Conservation (phyloP, 2,888 invertebrate genomes). For the Heliconius charithonia region DNA sequence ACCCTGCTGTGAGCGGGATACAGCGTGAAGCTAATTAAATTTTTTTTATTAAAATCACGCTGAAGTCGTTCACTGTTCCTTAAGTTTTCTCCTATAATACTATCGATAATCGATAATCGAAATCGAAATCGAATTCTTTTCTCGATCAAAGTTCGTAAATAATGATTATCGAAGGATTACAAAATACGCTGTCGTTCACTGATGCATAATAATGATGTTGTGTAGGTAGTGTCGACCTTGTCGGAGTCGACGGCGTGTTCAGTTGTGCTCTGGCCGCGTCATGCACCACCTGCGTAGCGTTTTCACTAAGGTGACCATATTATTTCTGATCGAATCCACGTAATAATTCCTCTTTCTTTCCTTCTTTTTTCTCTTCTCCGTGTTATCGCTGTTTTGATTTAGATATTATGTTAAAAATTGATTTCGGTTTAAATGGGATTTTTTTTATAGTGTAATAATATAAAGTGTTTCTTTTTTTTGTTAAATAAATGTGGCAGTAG, state of each 20-base stretch:
- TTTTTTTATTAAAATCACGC: not conserved
- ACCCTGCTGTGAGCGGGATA: too few species aligned
- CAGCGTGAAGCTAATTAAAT: too few species aligned
- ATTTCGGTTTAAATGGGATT: not conserved
- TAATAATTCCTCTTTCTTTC: not conserved
- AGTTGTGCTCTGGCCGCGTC: constrained; percentile 66
- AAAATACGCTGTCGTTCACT: constrained; percentile 28
- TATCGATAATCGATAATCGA: constrained; percentile 3
- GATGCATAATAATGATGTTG: constrained; percentile 51
- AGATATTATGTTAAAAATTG: not conserved
- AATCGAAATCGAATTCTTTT: not conserved
- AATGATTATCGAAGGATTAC: constrained; percentile 23
- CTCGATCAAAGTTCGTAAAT: not conserved
- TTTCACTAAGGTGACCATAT: constrained; percentile 69
- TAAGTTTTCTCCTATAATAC: not conserved
- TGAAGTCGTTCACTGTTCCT: not conserved
- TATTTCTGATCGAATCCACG: constrained; percentile 31
- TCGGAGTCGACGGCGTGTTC: constrained; percentile 56
- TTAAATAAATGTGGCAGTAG: not conserved
- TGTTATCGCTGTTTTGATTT: not conserved
- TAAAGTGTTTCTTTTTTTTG: not conserved
- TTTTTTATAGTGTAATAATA: constrained; percentile 4
- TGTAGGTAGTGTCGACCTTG: constrained; percentile 56
- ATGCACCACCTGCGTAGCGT: constrained; percentile 80
- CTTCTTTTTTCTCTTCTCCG: too few species aligned